Evolutionary conservation across 2,797 vertebrate species (phyloP).

Genomic region (Triplophysa yarkandensis): DNA sequence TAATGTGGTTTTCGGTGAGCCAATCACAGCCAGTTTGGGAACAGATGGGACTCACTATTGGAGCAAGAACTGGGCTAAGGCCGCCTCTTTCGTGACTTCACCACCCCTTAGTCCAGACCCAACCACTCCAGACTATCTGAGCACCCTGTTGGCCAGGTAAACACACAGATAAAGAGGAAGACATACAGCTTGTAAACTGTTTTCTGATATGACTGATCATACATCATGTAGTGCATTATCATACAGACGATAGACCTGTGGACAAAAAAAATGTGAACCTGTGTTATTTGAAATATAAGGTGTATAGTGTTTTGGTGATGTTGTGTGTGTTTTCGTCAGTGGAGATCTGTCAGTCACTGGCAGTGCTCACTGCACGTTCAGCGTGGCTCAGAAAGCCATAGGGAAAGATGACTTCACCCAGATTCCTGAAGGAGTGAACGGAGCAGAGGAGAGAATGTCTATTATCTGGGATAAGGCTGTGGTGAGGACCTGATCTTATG

Average conservation of each 20-base stretch:
- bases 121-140: constrained; percentile 96
- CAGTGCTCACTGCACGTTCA: constrained; percentile 96
- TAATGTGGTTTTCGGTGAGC: constrained; percentile 96
- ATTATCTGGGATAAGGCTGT: constrained; percentile 98
- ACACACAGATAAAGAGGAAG: background rate
- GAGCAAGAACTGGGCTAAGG: constrained; percentile 99
- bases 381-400: constrained; percentile 95
- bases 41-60: constrained; percentile 98
- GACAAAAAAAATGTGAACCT: too few relatives aligned
- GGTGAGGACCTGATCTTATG: constrained; percentile 73
- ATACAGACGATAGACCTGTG: too few relatives aligned
- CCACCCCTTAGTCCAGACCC: constrained; percentile 96
- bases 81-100: constrained; percentile 93
- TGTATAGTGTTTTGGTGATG: background rate
- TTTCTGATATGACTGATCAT: background rate
- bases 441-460: constrained; percentile 93
- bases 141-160: constrained; percentile 93
- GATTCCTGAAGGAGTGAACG: constrained; percentile 95
- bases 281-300: too few relatives aligned
- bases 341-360: constrained; percentile 93
- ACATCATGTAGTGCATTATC: too few relatives aligned
- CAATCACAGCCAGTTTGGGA: constrained; percentile 93
- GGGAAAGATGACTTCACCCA: constrained; percentile 98
- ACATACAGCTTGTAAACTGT: background rate
- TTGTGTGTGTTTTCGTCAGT: constrained; percentile 63